Base-by-base conservation (phyloP, 2,888 invertebrate species). In the Ctena decussata region DNA sequence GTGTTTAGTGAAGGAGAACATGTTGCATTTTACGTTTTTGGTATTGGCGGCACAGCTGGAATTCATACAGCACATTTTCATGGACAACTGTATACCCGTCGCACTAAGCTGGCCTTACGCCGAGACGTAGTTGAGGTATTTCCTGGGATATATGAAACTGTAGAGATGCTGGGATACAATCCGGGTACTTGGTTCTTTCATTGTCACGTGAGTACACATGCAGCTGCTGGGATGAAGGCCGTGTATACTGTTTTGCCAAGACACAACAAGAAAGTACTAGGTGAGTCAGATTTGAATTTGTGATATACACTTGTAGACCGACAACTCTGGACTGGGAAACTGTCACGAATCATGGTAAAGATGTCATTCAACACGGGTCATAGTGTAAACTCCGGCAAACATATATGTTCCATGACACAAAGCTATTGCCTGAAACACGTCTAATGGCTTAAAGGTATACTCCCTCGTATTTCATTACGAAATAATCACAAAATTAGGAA, bases 101-200 rank as follows among this genome's bases (percentile, higher is more conserved):
- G 65, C 0, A 79, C 85, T 12, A 35, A 72, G 21, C 35, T 82
- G 73, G 65, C 72, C 11, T 78, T 86, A 57, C 60, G 77, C 32
- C 27, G 79, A 3, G 91, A 91, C 80, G 87, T 90, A 6, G 53
- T 91, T 32, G 90, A 90, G 35, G 84, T 91, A 39, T 90, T 86
- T 76, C 85, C 90, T n/a, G 82, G 87, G 24, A 83, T 85, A 12
- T 72, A 86, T 46, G 85, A 85, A 41, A 83, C 85, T 21, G 85
- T 90, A 6, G 89, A 90, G 44, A 90, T 91, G 86, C 24, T 78
- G 3, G 85, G 89, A 8, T 83, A 84, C 27, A 90, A 90, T 78
- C 89, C 89, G n/a, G 91, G 91, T 0, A 84, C 84, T 12, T 91
- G 91, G 91, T 44, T 90, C 15, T 39, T 91, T 6, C 91, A 91